Evolutionary conservation across 2,797 vertebrate species (phyloP).

Genomic region (Chelidonichthys spinosus): DNA sequence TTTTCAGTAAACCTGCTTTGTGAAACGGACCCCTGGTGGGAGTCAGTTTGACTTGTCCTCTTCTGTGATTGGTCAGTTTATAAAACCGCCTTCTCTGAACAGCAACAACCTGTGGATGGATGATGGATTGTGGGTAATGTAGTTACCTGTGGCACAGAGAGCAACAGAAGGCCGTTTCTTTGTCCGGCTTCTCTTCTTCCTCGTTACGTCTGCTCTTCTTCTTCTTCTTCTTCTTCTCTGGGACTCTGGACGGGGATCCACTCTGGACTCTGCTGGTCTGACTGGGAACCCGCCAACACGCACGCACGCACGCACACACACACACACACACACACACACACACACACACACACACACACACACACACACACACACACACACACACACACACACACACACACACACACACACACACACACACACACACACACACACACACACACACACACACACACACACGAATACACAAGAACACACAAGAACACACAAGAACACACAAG

Average conservation of each 20-base stretch:
- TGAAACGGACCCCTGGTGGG: no score
- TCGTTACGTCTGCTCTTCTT: slow-evolving; percentile 10
- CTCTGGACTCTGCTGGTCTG: background rate
- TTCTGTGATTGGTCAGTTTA: background rate
- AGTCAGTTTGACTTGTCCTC: background rate
- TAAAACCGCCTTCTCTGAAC: background rate
- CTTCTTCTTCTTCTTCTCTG: slow-evolving; percentile 35
- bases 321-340: no score
- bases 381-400: no score
- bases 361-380: no score
- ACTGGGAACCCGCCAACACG: slow-evolving; percentile 18
- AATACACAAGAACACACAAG: no score
- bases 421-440: no score
- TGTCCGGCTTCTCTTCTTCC: slow-evolving; percentile 25
- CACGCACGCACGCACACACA: background rate
- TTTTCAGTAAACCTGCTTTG: no score
- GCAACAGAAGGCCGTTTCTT: slow-evolving; percentile 65
- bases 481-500: no score
- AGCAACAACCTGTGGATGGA: no score
- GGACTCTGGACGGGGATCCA: background rate
- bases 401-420: no score
- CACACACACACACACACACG: no score
- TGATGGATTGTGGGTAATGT: slow-evolving; percentile 26
- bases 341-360: slow-evolving; percentile 2
- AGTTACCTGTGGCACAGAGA: slow-evolving; percentile 77